Evolutionary conservation across 2,888 invertebrate genomes (phyloP), one percentile per base, ranked within the genome.

Genomic region (Melanostoma scalare): DNA sequence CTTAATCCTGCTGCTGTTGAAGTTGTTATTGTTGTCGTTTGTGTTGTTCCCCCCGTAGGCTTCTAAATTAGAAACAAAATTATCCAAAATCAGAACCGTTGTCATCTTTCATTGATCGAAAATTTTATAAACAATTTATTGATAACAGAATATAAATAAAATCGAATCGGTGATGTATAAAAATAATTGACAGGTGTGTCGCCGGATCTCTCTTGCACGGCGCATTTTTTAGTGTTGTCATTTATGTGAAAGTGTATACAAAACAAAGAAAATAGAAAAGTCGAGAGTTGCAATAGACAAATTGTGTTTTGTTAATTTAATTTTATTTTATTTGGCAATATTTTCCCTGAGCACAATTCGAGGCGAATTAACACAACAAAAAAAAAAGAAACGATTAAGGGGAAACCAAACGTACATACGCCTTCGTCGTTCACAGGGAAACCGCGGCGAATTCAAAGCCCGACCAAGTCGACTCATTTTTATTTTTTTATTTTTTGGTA

Each of bases 361-460:
- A 44, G 53, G 77, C 76, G 77, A 72, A 72, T 1, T 20, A 20
- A 56, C 68, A 56, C 69, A 65, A 53, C 60, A 42, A 55, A 55
- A 72, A 63, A 40, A 67, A 50, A 61, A 20, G 20, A 20, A 20
- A 20, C 20, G 50, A 63, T 9, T 9, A 46, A 46, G 46, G 65
- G 63, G 55, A 44, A 44, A 68, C 58, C 10, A 5, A 88, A 89
- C 87, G 88, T 88, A 89, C 87, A 89, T 88, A 89, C 73, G 76
- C 76, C 82, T 85, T 82, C 46, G 71, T 79, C 69, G 73, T 65
- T 76, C 50, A 56, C 87, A 88, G 89, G 89, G 88, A 89, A 89
- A 88, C 87, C 82, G 86, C 88, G 89, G 90, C 90, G 90, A 90
- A 90, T 89, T 89, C 63, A 86, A 63, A 87, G 38, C 73, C 69